phyloP scores from a whole-genome alignment of 2,113 vertebrate species.

The Agapornis roseicollis region DNA sequence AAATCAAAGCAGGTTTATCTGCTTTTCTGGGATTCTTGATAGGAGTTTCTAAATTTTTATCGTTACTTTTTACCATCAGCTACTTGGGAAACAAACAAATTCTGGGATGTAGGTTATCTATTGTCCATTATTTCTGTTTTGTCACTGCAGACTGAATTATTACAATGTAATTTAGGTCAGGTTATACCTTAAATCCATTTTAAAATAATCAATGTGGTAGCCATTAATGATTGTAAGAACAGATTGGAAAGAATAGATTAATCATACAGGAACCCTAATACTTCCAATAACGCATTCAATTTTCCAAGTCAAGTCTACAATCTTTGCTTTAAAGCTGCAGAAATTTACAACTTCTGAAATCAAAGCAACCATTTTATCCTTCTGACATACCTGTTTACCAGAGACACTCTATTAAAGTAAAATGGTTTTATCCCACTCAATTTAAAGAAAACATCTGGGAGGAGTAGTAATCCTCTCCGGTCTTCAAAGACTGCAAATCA shows the following conservation, averaged over 20 bases:
- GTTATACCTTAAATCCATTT: not conserved
- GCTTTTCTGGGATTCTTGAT: not conserved
- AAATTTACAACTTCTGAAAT: not conserved
- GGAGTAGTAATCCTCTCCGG: not conserved
- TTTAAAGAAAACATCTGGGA: not conserved
- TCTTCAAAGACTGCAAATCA: not conserved
- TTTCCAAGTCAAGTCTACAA: not conserved
- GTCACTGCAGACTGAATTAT: not conserved
- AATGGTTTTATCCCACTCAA: not conserved
- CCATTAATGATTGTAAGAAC: not conserved
- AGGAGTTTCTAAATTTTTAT: not conserved
- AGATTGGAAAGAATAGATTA: not conserved
- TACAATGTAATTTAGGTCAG: not conserved
- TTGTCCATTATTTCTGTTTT: not conserved
- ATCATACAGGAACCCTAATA: not conserved
- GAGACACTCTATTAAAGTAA: not conserved
- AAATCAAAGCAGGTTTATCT: not conserved
- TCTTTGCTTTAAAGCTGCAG: not conserved
- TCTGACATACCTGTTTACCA: not conserved
- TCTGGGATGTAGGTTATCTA: not conserved
- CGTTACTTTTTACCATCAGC: not conserved
- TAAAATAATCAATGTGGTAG: not conserved
- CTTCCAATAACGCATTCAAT: not conserved
- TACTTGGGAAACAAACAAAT: not conserved
- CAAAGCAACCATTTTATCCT: not conserved